Base-by-base conservation (phyloP, 2,888 invertebrate genomes). In the Lycaena phlaeas region DNA sequence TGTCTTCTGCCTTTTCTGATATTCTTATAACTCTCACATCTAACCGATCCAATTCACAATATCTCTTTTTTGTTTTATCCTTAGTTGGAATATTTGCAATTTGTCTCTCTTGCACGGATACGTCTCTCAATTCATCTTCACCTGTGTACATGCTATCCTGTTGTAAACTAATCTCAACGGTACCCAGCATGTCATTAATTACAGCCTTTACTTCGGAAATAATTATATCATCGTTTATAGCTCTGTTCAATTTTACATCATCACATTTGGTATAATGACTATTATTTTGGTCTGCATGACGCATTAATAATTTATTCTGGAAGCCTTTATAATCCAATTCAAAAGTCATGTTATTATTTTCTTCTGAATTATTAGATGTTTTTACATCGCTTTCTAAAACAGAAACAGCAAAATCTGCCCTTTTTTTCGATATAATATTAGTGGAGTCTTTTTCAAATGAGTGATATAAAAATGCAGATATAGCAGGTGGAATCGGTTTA, bases 1-100 rank as follows among this genome's bases (percentile, higher is more conserved):
- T 38, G 15, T 46, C 44, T 22, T 50, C 50, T 36, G 47, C 44
- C 5, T 53, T 57, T 40, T 73, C 67, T 17, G 75, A 61, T 43
- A 77, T 73, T 56, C 86, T 87, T 39, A 91, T 89, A 22, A 91
- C 86, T 44, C 89, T 90, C 5, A 90, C 90, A 67, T 87, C 90
- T 26, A 91, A 76, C 48, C 89, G 78, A 41, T 76, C 81, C 44
- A 91, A 64, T 68, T 91, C 91, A 46, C 60, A 50, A 54, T 59
- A 66, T 54, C 60, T 74, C 48, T 61, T 70, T 61, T 72, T 79
- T 25, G 41, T 30, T 60, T 75, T 77, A 30, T 81, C 75, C 58
- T 73, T 77, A 14, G 45, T n/a, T 22, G 45, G 31, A 22, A 11
- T 43, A 49, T 49, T 54, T 18, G 37, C 36, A 14, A 14, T 39